Base-by-base conservation (phyloP, 1,140 invertebrate genomes). In the Elysia chlorotica region DNA sequence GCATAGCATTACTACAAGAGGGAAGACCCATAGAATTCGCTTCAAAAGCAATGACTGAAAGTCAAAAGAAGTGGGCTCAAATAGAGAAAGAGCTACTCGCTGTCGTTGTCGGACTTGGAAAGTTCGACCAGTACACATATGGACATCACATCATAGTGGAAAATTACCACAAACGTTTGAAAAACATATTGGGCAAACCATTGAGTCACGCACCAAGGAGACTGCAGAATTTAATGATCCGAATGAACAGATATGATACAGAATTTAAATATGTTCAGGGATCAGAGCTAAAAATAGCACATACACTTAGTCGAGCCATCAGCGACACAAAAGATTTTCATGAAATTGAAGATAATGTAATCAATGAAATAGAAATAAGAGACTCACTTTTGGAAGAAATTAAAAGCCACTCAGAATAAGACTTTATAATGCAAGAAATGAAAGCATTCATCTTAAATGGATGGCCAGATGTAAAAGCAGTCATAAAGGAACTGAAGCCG, bases 11-110 rank as follows among this genome's bases (percentile, higher is more conserved):
- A 0, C 48, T 88, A 21, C 89, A 90, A 76, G 79, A 89, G 48
- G 35, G 85, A 84, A 77, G 79, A 74, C 85, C 85, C 0, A 78
- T 90, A 2, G 85, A 86, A n/a, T 90, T 83, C 74, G 86, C 86
- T 17, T 90, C 88, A 1, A 76, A 86, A 33, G 77, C 84, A n/a
- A 75, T 90, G 10, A 88, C 84, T 6, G 3, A 73, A 70, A 78
- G 82, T 53, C 86, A 90, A 78, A 25, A 78, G 36, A 88, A 87
- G 41, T 90, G 89, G 73, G 84, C 82, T 21, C 86, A 89, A 76
- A 86, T 89, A 1, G 88, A 90, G 69, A 85, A 86, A 71, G 87
- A 90, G 76, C 79, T 87, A 81, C 81, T 86, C 56, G 14, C 76
- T 75, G 5, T 65, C 79, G 41, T 25, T 65, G 2, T 78, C 81